Base-by-base conservation (phyloP, 2,113 vertebrate species). In the Nannospalax galili region DNA sequence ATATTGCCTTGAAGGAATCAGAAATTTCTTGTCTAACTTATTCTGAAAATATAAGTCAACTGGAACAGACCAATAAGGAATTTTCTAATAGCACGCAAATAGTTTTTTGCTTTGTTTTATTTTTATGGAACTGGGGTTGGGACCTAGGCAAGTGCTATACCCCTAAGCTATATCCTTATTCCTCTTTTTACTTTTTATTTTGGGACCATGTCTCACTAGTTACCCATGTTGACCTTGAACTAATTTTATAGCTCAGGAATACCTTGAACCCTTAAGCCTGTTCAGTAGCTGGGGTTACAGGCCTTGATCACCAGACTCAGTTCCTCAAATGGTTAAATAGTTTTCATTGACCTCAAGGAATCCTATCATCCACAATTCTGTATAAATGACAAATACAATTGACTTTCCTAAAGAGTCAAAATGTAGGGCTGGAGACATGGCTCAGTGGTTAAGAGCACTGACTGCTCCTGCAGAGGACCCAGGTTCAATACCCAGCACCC, bases 21-120 rank as follows among this genome's bases (percentile, higher is more conserved):
- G 37, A 96, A 56, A 94, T 82, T 91, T 96, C 42, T 48, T 93
- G 48, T 60, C 52, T 84, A 64, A 94, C 52, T 84, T 58, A 94
- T 93, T 96, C 79, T 90, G 67, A 94, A 86, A 93, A 72, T 62
- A 35, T 80, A 96, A 77, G 32, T 89, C 62, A 56, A 45, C 35
- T 64, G 48, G 81, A 75, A 65, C 52, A 96, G 52, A 93, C 67
- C 32, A 94, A 74, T 82, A 87, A 87, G 45, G 56, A 89, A 56
- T 19, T 95, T 90, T 72, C 56, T 86, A 28, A 77, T 67, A 74
- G 64, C 40, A 72, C 26, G 6, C 30, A 5, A n/a, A 8, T 67
- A 22, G 30, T 28, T 32, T 69, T 69, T 69, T 81, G 14, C 16
- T 62, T 48, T 67, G 30, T 19, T 82, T 62, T 30, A 4, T 67